A percentile compares a stretch with the other conserved stretches of the same genome.
Conservation (phyloP, 64 coral and sea anemone species). For the Montipora capricornis region DNA sequence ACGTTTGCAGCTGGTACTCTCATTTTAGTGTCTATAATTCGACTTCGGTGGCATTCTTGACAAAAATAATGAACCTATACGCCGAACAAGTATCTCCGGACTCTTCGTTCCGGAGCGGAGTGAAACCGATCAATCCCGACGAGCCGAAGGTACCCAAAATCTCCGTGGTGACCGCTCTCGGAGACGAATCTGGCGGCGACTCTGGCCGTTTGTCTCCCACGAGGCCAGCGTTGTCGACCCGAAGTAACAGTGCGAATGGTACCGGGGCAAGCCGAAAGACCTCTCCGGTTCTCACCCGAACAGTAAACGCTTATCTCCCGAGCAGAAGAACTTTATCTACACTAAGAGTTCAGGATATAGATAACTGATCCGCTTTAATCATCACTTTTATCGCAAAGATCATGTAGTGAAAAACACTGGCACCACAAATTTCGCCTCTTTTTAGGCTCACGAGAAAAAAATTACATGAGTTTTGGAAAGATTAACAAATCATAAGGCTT, state of each 20-base stretch:
- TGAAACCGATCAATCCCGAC: conserved; percentile 20
- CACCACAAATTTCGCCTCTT: background rate
- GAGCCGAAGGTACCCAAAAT: conserved; percentile 38
- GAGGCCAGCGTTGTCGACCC: conserved; percentile 26
- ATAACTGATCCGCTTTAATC: background rate
- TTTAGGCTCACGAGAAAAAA: too few relatives aligned
- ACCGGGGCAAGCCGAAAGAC: background rate
- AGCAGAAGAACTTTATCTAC: conserved; percentile 30
- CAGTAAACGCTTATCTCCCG: conserved; percentile 31
- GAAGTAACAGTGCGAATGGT: background rate
- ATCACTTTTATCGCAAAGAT: background rate
- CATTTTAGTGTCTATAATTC: conserved; percentile 68
- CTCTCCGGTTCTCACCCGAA: conserved; percentile 17
- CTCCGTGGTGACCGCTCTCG: background rate
- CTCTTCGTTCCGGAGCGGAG: conserved; percentile 58
- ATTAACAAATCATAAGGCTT: too few relatives aligned
- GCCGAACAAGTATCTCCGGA: conserved; percentile 70
- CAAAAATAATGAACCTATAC: conserved; percentile 63
- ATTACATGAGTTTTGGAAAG: too few relatives aligned
- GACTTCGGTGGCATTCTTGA: conserved; percentile 52
- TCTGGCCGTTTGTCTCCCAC: conserved; percentile 48
- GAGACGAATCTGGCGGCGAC: conserved; percentile 26
- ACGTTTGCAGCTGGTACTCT: conserved; percentile 64
- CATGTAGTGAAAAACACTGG: background rate
- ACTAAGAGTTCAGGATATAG: conserved; percentile 8